Conservation (phyloP, 2,113 vertebrate genomes). For the Irena cyanogastra region DNA sequence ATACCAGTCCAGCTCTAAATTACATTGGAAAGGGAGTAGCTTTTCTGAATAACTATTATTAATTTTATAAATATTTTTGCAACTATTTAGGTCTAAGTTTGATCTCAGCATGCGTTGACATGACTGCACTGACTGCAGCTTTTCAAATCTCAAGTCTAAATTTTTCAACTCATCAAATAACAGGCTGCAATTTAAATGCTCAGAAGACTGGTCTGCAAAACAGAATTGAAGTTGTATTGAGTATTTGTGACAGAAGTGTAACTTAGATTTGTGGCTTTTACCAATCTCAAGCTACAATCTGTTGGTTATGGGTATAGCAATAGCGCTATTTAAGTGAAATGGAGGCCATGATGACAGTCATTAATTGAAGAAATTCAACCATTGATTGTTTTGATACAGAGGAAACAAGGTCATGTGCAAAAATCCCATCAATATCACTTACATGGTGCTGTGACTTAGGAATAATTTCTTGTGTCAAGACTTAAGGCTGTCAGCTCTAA, state of each 20-base stretch:
- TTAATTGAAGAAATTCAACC: neutral
- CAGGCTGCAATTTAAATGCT: neutral
- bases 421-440: neutral
- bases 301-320: neutral
- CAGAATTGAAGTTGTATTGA: neutral
- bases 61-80: conserved; percentile 15
- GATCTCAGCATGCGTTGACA: neutral
- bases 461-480: neutral
- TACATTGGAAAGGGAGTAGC: neutral
- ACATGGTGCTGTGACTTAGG: neutral
- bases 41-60: neutral
- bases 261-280: neutral
- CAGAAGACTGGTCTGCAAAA: neutral
- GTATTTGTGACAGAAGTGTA: neutral
- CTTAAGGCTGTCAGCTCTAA: neutral
- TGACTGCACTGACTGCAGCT: neutral
- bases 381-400: neutral
- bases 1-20: neutral
- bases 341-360: neutral
- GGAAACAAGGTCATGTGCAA: neutral
- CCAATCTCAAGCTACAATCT: neutral
- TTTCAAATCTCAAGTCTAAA: neutral
- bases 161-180: neutral
- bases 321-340: neutral
- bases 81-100: neutral